Conservation (phyloP, 2,797 vertebrate species). For the Selene dorsalis region DNA sequence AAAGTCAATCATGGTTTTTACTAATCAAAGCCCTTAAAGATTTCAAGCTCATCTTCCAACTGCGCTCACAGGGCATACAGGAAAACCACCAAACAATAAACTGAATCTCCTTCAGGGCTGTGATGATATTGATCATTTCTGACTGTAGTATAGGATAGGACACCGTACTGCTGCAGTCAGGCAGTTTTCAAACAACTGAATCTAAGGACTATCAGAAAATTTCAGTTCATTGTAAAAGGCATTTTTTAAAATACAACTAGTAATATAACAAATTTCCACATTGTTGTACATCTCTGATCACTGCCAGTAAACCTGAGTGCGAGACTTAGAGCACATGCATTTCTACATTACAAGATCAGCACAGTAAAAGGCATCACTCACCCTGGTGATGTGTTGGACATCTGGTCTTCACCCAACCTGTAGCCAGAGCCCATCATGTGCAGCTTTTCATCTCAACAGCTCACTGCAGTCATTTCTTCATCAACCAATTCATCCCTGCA, state of each 20-base stretch:
- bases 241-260: neutral
- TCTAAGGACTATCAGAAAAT: neutral
- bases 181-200: neutral
- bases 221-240: neutral
- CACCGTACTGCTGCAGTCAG: neutral
- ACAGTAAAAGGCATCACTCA: neutral
- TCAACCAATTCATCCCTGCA: neutral
- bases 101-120: constrained; percentile 21
- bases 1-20: constrained; percentile 72
- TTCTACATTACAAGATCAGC: neutral
- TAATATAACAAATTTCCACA: neutral
- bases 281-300: neutral
- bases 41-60: constrained; percentile 53
- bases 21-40: constrained; percentile 69
- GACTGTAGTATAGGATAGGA: constrained; percentile 5
- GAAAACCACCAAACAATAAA: constrained; percentile 40
- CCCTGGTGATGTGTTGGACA: neutral
- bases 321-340: neutral
- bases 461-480: neutral
- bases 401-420: neutral
- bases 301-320: neutral
- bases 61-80: constrained; percentile 17
- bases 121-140: constrained; percentile 32
- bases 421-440: neutral
- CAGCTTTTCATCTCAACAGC: neutral